Conservation (phyloP, 2,797 vertebrate species). For the Eremophila alpestris region DNA sequence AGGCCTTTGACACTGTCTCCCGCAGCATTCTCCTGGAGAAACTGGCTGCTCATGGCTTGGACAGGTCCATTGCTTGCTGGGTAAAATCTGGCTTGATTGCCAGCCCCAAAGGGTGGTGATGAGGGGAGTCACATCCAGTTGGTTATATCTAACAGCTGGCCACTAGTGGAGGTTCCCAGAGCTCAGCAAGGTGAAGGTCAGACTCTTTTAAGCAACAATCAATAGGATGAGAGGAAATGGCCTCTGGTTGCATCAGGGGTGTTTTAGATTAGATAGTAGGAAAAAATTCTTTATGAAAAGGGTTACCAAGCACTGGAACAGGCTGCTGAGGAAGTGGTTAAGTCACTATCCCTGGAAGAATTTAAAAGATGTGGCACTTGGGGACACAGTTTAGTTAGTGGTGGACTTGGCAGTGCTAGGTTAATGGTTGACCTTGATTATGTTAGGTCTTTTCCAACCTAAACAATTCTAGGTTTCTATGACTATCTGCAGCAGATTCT, state of each 20-base stretch:
- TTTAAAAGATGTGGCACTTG: background rate
- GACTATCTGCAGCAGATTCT: background rate
- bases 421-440: background rate
- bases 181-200: background rate
- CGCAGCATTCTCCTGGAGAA: background rate
- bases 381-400: background rate
- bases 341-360: background rate
- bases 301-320: background rate
- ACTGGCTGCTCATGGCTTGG: background rate
- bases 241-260: background rate
- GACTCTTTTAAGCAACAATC: background rate
- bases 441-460: background rate
- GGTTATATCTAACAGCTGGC: background rate
- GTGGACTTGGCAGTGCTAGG: background rate
- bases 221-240: background rate
- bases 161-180: background rate
- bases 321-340: background rate
- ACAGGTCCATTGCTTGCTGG: background rate
- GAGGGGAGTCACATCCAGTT: background rate
- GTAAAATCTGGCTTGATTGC: background rate
- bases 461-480: background rate
- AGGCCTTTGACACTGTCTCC: background rate
- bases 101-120: background rate
- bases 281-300: background rate
- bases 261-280: background rate